Conservation (phyloP, 2,888 invertebrate genomes). For the Ectemnius cavifrons region DNA sequence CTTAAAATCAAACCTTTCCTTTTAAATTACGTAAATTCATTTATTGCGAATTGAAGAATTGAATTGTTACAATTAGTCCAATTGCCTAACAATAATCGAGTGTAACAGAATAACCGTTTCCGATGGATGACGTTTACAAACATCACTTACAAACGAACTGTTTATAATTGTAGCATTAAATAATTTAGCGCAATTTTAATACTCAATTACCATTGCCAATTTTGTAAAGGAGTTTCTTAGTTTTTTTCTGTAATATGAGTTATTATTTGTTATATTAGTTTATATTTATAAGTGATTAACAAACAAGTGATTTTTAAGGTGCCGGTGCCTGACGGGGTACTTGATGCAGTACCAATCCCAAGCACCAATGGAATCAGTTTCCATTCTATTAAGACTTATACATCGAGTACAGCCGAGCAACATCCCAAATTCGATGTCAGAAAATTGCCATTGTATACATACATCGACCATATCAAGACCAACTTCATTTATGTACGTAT, state of each 20-base stretch:
- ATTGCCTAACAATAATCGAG: too few species aligned
- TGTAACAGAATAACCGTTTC: too few species aligned
- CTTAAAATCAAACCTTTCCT: too few species aligned
- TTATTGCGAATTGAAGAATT: not conserved
- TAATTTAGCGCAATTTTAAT: too few species aligned
- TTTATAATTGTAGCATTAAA: too few species aligned
- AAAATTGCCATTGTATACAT: constrained; percentile 86
- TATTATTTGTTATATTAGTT: constrained; percentile 16
- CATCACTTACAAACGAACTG: too few species aligned
- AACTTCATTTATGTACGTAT: constrained; percentile 90
- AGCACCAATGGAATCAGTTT: constrained; percentile 86
- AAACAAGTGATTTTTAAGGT: constrained; percentile 76
- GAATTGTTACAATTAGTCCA: too few species aligned
- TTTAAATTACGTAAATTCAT: constrained; percentile 20
- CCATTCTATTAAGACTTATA: constrained; percentile 81
- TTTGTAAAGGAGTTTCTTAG: too few species aligned
- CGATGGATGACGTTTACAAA: too few species aligned
- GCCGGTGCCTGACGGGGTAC: constrained; percentile 85
- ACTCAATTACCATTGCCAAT: too few species aligned
- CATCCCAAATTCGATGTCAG: constrained; percentile 81
- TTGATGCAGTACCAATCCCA: constrained; percentile 88
- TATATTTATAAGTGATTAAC: constrained; percentile 7
- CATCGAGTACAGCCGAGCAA: constrained; percentile 76
- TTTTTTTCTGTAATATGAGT: not conserved
- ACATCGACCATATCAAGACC: constrained; percentile 88